Base-by-base conservation (phyloP, 2,113 vertebrate genomes). In the Cardinalis cardinalis region DNA sequence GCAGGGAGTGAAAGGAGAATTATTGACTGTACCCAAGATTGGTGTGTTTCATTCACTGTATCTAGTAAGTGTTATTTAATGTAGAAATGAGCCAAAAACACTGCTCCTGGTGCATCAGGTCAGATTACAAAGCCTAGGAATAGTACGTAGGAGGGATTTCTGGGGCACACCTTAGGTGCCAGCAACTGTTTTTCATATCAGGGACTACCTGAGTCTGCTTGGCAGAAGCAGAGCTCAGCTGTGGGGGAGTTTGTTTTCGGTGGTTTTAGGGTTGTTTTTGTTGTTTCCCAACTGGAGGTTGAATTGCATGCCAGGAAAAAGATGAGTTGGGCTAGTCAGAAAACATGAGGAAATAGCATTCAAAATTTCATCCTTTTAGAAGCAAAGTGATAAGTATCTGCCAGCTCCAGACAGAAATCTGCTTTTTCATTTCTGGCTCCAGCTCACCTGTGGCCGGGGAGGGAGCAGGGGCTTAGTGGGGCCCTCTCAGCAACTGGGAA, bases 101-200 rank as follows among this genome's bases (percentile, higher is more conserved):
- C 24, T 0, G 0, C 10, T 23, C 43, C 56, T 2, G 0, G 11
- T 65, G 70, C 9, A 9, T 21, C 1, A 1, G 41, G 28, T 87
- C 21, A 24, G 56, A 49, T 56, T 88, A 64, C 31, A 48, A 66
- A 71, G 18, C 49, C 40, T 70, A 29, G 38, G 29, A 68, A 38
- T 10, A 32, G 18, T 13, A 49, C 0, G 0, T 56, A 73, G 61
- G 49, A 90, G 49, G 58, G 55, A 84, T 78, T 90, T 86, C 84
- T 82, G 51, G 41, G 58, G 34, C 40, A 53, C 9, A 55, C 26
- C 12, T 53, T 31, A 51, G 43, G 8, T 56, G 40, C 53, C 53
- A 76, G 55, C 0, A 0, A 12, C 55, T 87, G 41, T 40, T 93
- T 90, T 78, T 85, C 75, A 7, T 85, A 25, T 16, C 3, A 2